Base-by-base conservation (phyloP, 2,888 invertebrate genomes). In the Steromphala cineraria region DNA sequence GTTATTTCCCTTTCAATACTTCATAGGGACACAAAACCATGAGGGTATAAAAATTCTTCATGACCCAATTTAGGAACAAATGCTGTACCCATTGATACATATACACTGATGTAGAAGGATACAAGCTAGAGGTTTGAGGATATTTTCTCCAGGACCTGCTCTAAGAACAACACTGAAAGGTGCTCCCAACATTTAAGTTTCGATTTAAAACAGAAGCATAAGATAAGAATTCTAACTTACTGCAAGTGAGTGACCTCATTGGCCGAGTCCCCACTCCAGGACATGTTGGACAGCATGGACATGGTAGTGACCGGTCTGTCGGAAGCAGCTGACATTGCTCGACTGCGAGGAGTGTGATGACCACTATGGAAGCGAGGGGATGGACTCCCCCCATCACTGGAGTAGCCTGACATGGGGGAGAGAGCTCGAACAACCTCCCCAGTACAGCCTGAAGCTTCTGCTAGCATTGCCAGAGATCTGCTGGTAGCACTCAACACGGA, bases 371-470 rank as follows among this genome's bases (percentile, higher is more conserved):
- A 40, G n/a, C 87, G 80, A 3, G 89, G 89, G 28, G 87, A 85
- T 17, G 84, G 84, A 8, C 85, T 81, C 76, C 87, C 85, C 79
- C 81, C 83, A 21, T 87, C 86, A 80, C 85, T 87, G 28, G 88
- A 86, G 40, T 71, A 80, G 53, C 84, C 83, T 13, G 89, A 90
- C 85, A 87, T 81, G 76, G 89, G 88, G 53, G 89, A 87, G 75
- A 90, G 86, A 7, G 89, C 87, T 5, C 91, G 86, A 3, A 92
- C 86, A 2, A 88, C 87, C 78, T 92, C 92, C 31, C 89, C 88
- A 36, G 89, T 87, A 88, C 93, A 93, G n/a, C 92, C 92, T 2
- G 90, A 88, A 0, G 92, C 88, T 84, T 93, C 92, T 0, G 92
- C 92, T 53, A 93, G 86, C 17, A 90, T 89, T 55, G 92, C 90